Percentiles rank a stretch among this genome's conserved stretches.
Conservation (phyloP, 2,888 invertebrate genomes). For the Limenitis camilla region DNA sequence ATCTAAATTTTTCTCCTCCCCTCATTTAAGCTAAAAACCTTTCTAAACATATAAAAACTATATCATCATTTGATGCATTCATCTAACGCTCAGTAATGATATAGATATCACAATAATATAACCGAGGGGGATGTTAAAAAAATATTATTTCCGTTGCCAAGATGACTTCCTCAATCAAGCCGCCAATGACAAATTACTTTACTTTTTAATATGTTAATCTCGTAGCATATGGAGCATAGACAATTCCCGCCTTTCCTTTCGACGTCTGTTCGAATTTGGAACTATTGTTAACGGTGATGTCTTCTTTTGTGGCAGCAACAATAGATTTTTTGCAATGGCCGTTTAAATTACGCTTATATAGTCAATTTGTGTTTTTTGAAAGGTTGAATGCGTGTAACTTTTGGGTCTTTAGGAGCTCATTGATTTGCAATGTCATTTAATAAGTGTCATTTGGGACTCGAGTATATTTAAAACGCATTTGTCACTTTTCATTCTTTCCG, state of each 20-base stretch:
- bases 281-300: constrained; percentile 58
- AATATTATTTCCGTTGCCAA: constrained; percentile 68
- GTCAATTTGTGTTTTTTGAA: constrained; percentile 44
- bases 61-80: constrained; percentile 25
- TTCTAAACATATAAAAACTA: constrained; percentile 1
- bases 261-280: constrained; percentile 52
- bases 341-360: constrained; percentile 55
- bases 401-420: constrained; percentile 53
- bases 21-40: background rate
- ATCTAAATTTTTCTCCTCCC: background rate
- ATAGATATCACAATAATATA: constrained; percentile 43
- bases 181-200: constrained; percentile 66
- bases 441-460: constrained; percentile 46
- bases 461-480: constrained; percentile 42
- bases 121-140: constrained; percentile 58
- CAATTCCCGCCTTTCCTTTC: constrained; percentile 49
- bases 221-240: constrained; percentile 66
- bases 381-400: constrained; percentile 49
- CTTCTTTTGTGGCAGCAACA: constrained; percentile 68
- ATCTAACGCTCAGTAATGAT: constrained; percentile 44
- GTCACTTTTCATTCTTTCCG: background rate
- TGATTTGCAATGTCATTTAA: constrained; percentile 52
- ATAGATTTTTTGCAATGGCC: constrained; percentile 60
- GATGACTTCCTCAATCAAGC: constrained; percentile 73
- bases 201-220: constrained; percentile 62